Evolutionary conservation across 2,113 vertebrate genomes (phyloP).

Genomic region (Butorides virescens): DNA sequence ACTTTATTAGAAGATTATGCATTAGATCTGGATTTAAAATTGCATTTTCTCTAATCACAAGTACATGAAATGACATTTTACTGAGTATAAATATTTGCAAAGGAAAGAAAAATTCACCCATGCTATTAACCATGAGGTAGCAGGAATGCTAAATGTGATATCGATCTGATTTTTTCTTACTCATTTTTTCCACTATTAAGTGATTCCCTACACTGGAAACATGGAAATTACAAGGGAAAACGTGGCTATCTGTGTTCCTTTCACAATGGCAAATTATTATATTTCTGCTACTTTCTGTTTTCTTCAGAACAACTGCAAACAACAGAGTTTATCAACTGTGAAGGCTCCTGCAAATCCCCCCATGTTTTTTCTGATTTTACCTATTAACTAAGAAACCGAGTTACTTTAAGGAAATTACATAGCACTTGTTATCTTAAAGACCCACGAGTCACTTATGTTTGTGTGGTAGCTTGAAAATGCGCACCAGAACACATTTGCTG

Average conservation of each 20-base stretch:
- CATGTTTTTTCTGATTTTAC: neutral
- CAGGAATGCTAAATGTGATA: neutral
- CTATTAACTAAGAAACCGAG: neutral
- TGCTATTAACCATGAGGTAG: neutral
- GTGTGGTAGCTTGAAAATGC: neutral
- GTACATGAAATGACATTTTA: conserved; percentile 5
- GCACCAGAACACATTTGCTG: neutral
- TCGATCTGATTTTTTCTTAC: neutral
- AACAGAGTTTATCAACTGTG: neutral
- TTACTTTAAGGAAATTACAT: neutral
- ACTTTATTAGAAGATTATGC: conserved; percentile 40
- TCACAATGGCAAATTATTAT: neutral
- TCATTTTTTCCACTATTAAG: neutral
- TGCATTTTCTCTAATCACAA: conserved; percentile 30
- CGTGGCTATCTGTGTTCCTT: neutral
- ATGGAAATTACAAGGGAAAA: neutral
- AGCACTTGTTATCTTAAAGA: neutral
- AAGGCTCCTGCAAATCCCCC: neutral
- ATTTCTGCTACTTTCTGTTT: neutral
- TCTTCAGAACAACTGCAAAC: neutral
- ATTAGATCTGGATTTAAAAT: conserved; percentile 29
- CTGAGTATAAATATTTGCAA: neutral
- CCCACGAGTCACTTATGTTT: neutral
- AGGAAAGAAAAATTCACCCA: neutral
- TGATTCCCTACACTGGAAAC: neutral